Conservation (phyloP, 37 sponge, comb jelly and placozoan genomes). For the Hexactinellida sp. region DNA sequence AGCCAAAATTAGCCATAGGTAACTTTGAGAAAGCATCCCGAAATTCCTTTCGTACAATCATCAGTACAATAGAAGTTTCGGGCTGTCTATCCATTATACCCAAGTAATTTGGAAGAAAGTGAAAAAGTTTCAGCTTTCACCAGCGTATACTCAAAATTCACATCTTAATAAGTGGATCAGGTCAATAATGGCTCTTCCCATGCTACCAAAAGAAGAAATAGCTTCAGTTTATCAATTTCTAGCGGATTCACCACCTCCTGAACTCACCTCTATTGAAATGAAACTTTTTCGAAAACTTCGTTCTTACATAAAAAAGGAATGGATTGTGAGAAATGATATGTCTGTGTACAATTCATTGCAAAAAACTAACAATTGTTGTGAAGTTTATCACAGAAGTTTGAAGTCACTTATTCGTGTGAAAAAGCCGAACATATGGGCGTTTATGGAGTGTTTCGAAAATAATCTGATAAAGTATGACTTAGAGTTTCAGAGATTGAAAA, state of each 20-base stretch:
- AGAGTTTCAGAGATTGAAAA: neutral
- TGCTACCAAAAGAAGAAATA: slow-evolving; percentile 12
- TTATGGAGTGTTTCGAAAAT: neutral
- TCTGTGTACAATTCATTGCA: neutral
- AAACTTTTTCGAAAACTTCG: neutral
- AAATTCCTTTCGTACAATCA: slow-evolving; percentile 7
- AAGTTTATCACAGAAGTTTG: neutral
- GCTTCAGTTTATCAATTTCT: neutral
- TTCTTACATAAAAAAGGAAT: slow-evolving; percentile 2
- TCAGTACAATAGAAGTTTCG: neutral
- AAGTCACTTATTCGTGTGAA: neutral
- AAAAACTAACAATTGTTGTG: neutral
- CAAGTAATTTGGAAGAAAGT: slow-evolving; percentile 4
- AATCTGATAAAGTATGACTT: neutral
- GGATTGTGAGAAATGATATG: neutral
- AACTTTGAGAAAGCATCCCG: neutral
- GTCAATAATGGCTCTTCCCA: slow-evolving; percentile 10
- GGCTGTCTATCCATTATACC: slow-evolving; percentile 1
- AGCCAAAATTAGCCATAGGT: too few species aligned
- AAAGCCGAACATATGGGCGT: neutral
- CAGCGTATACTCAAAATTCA: neutral
- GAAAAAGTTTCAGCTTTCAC: slow-evolving; percentile 6
- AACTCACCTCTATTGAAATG: neutral
- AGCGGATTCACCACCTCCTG: neutral
- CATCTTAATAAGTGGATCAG: neutral